Evolutionary conservation across 23 tunicate species (phyloP), one percentile per base, ranked within the genome.

Genomic region (Halocynthia roretzi): DNA sequence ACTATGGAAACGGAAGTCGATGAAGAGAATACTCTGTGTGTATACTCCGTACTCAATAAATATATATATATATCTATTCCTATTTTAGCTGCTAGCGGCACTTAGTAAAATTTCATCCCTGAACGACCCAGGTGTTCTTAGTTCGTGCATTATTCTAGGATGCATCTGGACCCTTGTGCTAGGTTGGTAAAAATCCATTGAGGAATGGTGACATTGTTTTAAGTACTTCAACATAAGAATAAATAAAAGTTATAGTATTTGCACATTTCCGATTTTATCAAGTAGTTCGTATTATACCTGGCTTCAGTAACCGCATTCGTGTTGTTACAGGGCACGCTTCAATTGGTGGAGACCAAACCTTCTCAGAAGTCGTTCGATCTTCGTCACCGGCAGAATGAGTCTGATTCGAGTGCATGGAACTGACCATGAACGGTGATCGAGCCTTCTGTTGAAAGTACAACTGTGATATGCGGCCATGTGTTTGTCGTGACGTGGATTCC

Each of bases 291-390:
- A 50, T 10, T 14, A 2, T 21, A 85, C 90, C 90, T 5, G 74
- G 61, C 51, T 71, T 56, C 48, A 82, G 20, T 52, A 82, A 52
- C 21, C 69, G 70, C 51, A 62, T 50, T 52, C 96, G 65, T 23
- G 96, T 80, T 6, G 65, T 82, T 63, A 80, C 85, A 5, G 96
- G 96, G 53, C 96, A 89, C 23, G 89, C 79, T 53, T 89, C 96
- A 2, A 85, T 72, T 40, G 84, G 84, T 7, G 90, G 90, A 70
- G 76, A 53, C 84, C 84, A 85, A 8, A 77, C 54, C 68, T 75
- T 85, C 19, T 80, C 84, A 7, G 49, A 67, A n/a, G 68, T 40
- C 14, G 62, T 22, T 55, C 64, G n/a, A 55, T 31, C 78, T 12
- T 56, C 78, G 0, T 53, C 20, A 15, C 49, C 49, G 0, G 78